A percentile compares a stretch with the other conserved stretches of the same genome.
Conservation (phyloP, 2,888 invertebrate species). For the Galeruca laticollis region DNA sequence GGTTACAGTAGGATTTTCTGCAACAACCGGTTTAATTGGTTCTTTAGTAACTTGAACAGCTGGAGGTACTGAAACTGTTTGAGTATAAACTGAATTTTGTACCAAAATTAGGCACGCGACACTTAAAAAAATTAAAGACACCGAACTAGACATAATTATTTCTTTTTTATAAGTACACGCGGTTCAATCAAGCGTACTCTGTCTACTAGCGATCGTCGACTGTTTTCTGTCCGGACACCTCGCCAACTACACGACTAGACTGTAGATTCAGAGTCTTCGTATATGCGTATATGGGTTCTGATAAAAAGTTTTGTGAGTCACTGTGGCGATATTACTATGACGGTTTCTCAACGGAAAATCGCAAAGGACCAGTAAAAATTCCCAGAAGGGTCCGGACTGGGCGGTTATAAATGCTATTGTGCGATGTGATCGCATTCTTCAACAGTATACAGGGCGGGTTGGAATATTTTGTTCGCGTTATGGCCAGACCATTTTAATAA, state of each 20-base stretch:
- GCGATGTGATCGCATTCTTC: slow-evolving; percentile 25
- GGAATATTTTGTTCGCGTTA: too few species aligned
- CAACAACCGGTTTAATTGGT: not conserved
- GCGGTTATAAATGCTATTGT: slow-evolving; percentile 15
- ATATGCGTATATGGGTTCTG: slow-evolving; percentile 32
- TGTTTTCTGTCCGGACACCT: slow-evolving; percentile 28
- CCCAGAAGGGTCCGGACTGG: slow-evolving; percentile 37
- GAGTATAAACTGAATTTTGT: slow-evolving; percentile 29
- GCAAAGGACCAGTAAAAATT: slow-evolving; percentile 38
- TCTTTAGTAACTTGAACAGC: not conserved
- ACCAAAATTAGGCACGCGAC: slow-evolving; percentile 33
- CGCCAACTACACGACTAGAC: slow-evolving; percentile 23
- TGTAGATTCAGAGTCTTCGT: slow-evolving; percentile 23
- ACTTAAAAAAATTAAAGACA: slow-evolving; percentile 14
- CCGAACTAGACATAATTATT: slow-evolving; percentile 25
- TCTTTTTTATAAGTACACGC: slow-evolving; percentile 7
- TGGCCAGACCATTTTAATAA: too few species aligned
- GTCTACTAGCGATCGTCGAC: slow-evolving; percentile 24
- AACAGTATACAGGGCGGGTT: slow-evolving; percentile 24
- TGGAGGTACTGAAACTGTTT: not conserved
- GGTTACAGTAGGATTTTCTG: not conserved
- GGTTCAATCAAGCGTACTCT: slow-evolving; percentile 12
- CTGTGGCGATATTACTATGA: slow-evolving; percentile 23
- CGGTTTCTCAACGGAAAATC: slow-evolving; percentile 45
- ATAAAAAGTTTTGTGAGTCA: slow-evolving; percentile 19